Evolutionary conservation across 2,888 invertebrate genomes (phyloP).

Genomic region (Taphrorychus bicolor): DNA sequence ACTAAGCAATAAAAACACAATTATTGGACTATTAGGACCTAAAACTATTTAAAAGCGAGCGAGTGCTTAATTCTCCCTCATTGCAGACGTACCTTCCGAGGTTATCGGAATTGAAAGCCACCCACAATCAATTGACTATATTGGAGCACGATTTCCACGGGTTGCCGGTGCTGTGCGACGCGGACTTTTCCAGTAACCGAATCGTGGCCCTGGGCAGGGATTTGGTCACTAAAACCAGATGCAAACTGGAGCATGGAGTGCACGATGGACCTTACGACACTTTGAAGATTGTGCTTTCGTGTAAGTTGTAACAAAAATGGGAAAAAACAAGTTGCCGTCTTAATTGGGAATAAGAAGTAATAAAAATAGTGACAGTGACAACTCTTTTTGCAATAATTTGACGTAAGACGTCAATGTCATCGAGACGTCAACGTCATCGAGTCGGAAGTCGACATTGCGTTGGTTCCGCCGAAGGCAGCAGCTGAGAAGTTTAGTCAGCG

Average conservation of each 20-base stretch:
- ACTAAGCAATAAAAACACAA: too few relatives aligned
- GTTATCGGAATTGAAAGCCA: conserved; percentile 77
- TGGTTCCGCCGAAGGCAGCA: too few relatives aligned
- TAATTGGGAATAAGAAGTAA: too few relatives aligned
- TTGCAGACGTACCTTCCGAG: conserved; percentile 80
- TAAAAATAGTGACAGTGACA: too few relatives aligned
- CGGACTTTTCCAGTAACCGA: conserved; percentile 79
- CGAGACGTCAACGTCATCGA: too few relatives aligned
- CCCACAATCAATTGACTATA: conserved; percentile 76
- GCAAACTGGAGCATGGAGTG: conserved; percentile 82
- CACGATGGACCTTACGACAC: conserved; percentile 65
- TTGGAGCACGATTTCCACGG: conserved; percentile 85
- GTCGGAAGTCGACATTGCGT: too few relatives aligned
- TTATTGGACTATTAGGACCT: too few relatives aligned
- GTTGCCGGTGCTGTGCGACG: conserved; percentile 79
- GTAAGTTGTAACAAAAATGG: conserved; percentile 62
- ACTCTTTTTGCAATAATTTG: too few relatives aligned
- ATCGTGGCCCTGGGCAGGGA: conserved; percentile 77
- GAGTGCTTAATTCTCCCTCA: conserved; percentile 4
- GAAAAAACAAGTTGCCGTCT: too few relatives aligned
- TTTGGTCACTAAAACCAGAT: conserved; percentile 80
- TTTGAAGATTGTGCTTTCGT: conserved; percentile 80
- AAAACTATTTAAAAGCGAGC: not conserved
- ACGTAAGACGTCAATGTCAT: too few relatives aligned
- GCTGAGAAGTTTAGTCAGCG: too few relatives aligned